These are phyloP conservation scores for Druon quercuslanigerum DNA, from an alignment of 1,140 invertebrate species.

Conservation along the genomic window DNA sequence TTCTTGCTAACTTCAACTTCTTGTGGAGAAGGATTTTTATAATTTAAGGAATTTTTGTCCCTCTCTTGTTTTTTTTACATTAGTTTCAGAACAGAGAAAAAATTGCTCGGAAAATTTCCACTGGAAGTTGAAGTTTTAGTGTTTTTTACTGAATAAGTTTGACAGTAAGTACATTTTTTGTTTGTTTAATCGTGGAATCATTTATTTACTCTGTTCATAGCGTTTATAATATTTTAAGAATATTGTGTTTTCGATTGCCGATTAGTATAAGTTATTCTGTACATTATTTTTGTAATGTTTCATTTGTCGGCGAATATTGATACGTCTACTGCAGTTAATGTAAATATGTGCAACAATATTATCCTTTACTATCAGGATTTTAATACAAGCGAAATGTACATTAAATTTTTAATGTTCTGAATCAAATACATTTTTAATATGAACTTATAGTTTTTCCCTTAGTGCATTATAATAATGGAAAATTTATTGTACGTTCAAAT, in stretches of 20 bases:
- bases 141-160: no score
- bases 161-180: background rate
- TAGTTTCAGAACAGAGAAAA: no score
- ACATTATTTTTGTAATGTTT: conserved; percentile 24
- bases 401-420: background rate
- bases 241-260: background rate
- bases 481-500: no score
- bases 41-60: background rate
- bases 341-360: conserved; percentile 2
- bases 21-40: background rate
- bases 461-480: background rate
- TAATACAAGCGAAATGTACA: background rate
- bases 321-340: background rate
- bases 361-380: background rate
- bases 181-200: background rate
- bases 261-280: conserved; percentile 27
- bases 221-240: background rate
- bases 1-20: background rate
- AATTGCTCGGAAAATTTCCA: no score
- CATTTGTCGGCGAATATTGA: background rate
- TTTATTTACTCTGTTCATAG: background rate
- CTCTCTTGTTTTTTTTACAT: background rate
- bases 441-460: background rate
- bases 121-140: no score
- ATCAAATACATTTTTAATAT: background rate